These are phyloP conservation scores for Aurelia aurita complex sp. Pacific DNA, from an alignment of 30 jellyfish, hydroid and myxozoan species.

Conservation along the genomic window DNA sequence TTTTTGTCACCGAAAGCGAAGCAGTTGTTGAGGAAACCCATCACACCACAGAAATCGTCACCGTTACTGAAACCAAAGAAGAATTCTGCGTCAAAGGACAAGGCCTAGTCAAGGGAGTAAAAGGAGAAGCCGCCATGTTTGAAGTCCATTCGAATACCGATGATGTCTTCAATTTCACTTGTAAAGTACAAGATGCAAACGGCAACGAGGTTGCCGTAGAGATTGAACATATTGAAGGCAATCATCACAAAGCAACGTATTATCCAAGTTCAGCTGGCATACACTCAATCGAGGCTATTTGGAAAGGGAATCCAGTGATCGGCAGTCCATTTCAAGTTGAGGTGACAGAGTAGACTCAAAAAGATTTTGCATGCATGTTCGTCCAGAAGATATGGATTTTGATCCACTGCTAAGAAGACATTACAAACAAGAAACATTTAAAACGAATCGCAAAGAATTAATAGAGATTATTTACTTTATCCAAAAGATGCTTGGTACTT, in stretches of 20 bases:
- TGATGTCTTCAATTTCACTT: slow-evolving; percentile 28
- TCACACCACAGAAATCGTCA: slow-evolving; percentile 6
- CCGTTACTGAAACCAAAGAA: slow-evolving; percentile 24
- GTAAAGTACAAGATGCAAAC: slow-evolving; percentile 45
- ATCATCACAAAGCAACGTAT: slow-evolving; percentile 46
- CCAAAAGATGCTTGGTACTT: too few relatives aligned
- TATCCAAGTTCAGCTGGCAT: slow-evolving; percentile 45
- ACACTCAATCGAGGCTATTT: slow-evolving; percentile 51
- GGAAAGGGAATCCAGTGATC: slow-evolving; percentile 38
- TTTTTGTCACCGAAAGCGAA: slow-evolving; percentile 56
- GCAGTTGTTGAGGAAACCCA: slow-evolving; percentile 50
- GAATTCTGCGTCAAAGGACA: slow-evolving; percentile 49
- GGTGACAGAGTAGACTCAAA: slow-evolving; percentile 3
- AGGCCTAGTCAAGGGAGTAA: slow-evolving; percentile 34
- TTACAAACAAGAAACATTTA: too few relatives aligned
- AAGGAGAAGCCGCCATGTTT: slow-evolving; percentile 46
- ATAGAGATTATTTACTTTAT: too few relatives aligned
- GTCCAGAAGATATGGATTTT: too few relatives aligned
- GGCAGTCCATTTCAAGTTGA: slow-evolving; percentile 60
- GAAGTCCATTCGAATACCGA: slow-evolving; percentile 14
- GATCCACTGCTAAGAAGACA: too few relatives aligned
- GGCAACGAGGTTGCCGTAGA: slow-evolving; percentile 70
- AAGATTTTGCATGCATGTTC: too few relatives aligned
- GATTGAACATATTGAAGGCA: slow-evolving; percentile 23
- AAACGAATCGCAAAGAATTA: too few relatives aligned